Evolutionary conservation across 2,797 vertebrate genomes (phyloP).

Genomic region (Chloroceryle amazona): DNA sequence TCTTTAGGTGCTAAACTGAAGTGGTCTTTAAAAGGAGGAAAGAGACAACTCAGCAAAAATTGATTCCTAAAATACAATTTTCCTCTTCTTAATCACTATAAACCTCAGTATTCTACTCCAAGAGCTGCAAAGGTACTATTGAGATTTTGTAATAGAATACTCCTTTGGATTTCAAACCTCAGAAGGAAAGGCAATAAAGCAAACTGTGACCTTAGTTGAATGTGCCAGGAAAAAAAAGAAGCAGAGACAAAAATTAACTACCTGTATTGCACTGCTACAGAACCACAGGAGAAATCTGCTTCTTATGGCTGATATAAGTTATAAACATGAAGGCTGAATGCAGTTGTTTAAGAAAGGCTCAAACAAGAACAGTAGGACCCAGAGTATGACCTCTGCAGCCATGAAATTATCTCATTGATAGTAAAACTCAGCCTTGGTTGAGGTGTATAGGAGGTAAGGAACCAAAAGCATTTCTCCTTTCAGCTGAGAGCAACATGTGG

Average conservation of each 20-base stretch:
- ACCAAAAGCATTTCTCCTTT: not conserved
- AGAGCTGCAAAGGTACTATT: not conserved
- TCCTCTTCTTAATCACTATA: not conserved
- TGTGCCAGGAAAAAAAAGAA: not conserved
- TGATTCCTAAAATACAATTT: not conserved
- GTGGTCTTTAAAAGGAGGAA: not conserved
- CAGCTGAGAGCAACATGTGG: rapidly evolving
- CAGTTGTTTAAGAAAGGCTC: not conserved
- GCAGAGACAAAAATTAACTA: not conserved
- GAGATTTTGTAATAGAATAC: not conserved
- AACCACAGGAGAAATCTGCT: not conserved
- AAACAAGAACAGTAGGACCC: not conserved
- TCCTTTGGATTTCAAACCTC: not conserved
- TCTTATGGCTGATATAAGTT: not conserved
- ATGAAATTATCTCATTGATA: not conserved
- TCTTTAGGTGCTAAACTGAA: not conserved
- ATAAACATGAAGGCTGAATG: not conserved
- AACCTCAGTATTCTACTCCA: not conserved
- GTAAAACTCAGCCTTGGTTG: not conserved
- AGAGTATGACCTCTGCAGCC: not conserved
- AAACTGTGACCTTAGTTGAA: not conserved
- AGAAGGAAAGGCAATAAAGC: not conserved
- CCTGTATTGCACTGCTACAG: not conserved
- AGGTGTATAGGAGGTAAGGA: not conserved
- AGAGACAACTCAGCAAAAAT: not conserved